Evolutionary conservation across 2,113 vertebrate genomes (phyloP).

Genomic region (Opisthocomus hoazin): DNA sequence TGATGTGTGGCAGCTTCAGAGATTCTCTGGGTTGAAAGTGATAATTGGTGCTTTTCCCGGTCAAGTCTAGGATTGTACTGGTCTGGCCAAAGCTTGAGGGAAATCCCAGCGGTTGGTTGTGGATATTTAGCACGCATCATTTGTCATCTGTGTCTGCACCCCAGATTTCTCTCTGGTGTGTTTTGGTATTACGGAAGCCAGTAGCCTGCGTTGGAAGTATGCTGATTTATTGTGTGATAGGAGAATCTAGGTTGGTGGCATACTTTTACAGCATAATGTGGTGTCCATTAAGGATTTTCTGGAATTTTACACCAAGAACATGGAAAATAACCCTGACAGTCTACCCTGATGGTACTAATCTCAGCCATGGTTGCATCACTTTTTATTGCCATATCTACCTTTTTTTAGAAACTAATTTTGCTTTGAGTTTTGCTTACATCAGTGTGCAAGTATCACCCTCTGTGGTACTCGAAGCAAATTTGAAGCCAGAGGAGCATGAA

Average conservation of each 20-base stretch:
- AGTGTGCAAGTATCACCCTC: not conserved
- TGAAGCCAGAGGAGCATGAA: accelerated
- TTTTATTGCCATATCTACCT: not conserved
- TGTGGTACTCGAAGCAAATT: not conserved
- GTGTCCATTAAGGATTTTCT: not conserved
- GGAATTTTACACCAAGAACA: not conserved
- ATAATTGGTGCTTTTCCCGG: not conserved
- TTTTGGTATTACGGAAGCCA: not conserved
- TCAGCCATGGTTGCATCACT: not conserved
- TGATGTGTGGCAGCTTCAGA: not conserved
- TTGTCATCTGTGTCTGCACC: not conserved
- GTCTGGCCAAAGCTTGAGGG: not conserved
- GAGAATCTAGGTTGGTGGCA: not conserved
- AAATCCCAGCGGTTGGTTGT: not conserved
- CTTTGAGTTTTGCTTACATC: not conserved
- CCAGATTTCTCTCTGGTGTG: not conserved
- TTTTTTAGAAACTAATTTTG: not conserved
- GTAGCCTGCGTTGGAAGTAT: not conserved
- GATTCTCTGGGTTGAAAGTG: not conserved
- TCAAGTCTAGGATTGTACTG: not conserved
- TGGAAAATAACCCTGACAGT: not conserved
- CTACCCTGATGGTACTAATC: not conserved
- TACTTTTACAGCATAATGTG: not conserved
- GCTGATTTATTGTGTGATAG: not conserved
- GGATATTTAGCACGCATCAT: not conserved